Base-by-base conservation (phyloP, 1,140 invertebrate species). In the Drosophila gunungcola region DNA sequence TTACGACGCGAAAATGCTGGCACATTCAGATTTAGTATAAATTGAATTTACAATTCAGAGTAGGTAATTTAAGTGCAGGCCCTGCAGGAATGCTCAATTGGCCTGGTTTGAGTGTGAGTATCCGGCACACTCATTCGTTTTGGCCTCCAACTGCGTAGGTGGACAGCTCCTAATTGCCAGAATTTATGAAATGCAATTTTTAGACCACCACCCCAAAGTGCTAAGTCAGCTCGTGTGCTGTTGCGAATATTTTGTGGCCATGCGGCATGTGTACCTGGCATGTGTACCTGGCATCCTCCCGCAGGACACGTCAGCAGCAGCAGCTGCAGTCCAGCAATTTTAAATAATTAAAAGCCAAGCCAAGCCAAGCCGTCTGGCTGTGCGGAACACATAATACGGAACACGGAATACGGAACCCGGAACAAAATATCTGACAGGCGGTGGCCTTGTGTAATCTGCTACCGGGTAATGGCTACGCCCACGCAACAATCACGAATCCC, bases 301-400 rank as follows among this genome's bases (percentile, higher is more conserved):
- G 7, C 67, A 65, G 57, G 56, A 68, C 61, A 88, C 60, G 83
- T 83, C 83, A 88, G 51, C 65, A 73, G 83, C 80, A 84, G 76
- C 82, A 78, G 78, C 74, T 79, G 79, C 63, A 65, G 73, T 39
- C 42, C 36, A 55, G 75, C 83, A 80, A 76, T 86, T 83, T 82
- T 70, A 86, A 86, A 88, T 88, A 88, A 86, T 86, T 88, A 86
- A 86, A 88, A 67, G 67, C 62, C 54, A 65, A 62, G 67, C 64
- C 32, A 21, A 21, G 16, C 62, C 57, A 65, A 62, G 67, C 64
- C 32, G 52, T 7, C 25, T n/a, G 55, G 53, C 27, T 42, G 16
- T 42, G 16, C 60, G 68, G 27, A 7, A 32, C 51, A 53, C 72
- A 65, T 52, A 83, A 84, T 84, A 83, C 16, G 16, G 16, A 21